Base-by-base conservation (phyloP, 2,888 invertebrate genomes). In the Callinectes sapidus region DNA sequence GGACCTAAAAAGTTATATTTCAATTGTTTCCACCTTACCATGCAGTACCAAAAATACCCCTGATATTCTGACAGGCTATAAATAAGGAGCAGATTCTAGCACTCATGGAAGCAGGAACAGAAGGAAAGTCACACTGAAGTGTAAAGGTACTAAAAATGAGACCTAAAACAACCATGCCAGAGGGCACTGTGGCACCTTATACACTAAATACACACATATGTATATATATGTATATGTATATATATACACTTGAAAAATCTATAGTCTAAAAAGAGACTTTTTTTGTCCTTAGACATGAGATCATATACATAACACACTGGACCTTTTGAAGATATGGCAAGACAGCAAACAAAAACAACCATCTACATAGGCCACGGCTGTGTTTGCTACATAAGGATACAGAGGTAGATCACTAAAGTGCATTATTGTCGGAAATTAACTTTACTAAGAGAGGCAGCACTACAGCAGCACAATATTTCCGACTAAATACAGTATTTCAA, bases 281-380 rank as follows among this genome's bases (percentile, higher is more conserved):
- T 92, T 93, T 93, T 93, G 93, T 93, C 93, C 93, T 93, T 93
- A 90, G 93, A 93, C 93, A 93, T 93, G 93, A 93, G 93, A 93
- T 93, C 93, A 93, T 90, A 81, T 90, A 87, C 93, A 93, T 93
- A 93, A 93, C 90, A 93, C 92, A 93, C 90, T 93, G 92, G 92
- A 91, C 91, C 89, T 91, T 92, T 93, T 93, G 91, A 93, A 93
- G 92, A 93, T 93, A 93, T 93, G 92, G 92, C 92, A 93, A 93
- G 92, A 91, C 92, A 93, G 92, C 92, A 93, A 93, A 93, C 92
- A 93, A 93, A 93, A 93, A 90, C 92, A 93, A 93, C 92, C 92
- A 93, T 93, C 92, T 93, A 93, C 92, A 88, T 90, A 93, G 92
- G 92, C 92, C 92, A 93, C 92, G 92, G 90, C 92, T 93, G 92